A percentile compares a stretch with the other conserved stretches of the same genome.
phyloP scores from a whole-genome alignment of 1,140 invertebrate species.

The Diprion similis region DNA sequence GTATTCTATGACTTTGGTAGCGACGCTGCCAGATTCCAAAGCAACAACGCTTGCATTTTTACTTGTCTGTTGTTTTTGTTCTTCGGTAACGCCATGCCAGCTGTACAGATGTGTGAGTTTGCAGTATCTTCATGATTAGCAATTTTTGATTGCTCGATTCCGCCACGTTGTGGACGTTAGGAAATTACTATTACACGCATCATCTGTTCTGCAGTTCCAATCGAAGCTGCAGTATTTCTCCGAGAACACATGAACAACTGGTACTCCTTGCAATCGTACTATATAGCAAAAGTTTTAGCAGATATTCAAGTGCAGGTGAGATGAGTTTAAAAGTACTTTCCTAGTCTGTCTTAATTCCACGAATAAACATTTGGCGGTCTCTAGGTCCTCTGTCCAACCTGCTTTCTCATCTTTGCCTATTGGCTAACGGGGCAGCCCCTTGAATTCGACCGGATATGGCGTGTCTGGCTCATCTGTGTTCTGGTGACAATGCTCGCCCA shows the following conservation, averaged over 20 bases:
- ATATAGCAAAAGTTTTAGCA: slow-evolving; percentile 83
- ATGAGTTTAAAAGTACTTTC: slow-evolving; percentile 16
- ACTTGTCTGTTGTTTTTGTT: slow-evolving; percentile 86
- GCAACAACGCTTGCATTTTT: slow-evolving; percentile 84
- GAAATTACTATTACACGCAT: slow-evolving; percentile 10
- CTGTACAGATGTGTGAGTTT: slow-evolving; percentile 84
- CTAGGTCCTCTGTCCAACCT: slow-evolving; percentile 75
- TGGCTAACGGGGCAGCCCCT: slow-evolving; percentile 82
- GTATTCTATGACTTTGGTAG: slow-evolving; percentile 83
- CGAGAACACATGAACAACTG: slow-evolving; percentile 90
- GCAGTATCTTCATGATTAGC: neutral
- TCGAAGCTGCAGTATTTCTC: slow-evolving; percentile 85
- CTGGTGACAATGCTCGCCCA: slow-evolving; percentile 80
- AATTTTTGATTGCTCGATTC: slow-evolving; percentile 10
- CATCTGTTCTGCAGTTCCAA: slow-evolving; percentile 70
- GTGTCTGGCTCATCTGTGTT: slow-evolving; percentile 74
- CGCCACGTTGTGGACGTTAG: neutral
- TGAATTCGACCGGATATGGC: slow-evolving; percentile 69
- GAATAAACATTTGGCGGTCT: slow-evolving; percentile 31
- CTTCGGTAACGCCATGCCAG: slow-evolving; percentile 88
- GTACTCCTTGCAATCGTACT: slow-evolving; percentile 86
- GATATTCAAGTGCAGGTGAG: slow-evolving; percentile 86
- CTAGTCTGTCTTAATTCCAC: neutral
- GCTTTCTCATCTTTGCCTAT: slow-evolving; percentile 80
- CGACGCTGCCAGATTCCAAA: slow-evolving; percentile 76